Conservation (phyloP, 2,113 vertebrate genomes). For the Nothocercus julius region DNA sequence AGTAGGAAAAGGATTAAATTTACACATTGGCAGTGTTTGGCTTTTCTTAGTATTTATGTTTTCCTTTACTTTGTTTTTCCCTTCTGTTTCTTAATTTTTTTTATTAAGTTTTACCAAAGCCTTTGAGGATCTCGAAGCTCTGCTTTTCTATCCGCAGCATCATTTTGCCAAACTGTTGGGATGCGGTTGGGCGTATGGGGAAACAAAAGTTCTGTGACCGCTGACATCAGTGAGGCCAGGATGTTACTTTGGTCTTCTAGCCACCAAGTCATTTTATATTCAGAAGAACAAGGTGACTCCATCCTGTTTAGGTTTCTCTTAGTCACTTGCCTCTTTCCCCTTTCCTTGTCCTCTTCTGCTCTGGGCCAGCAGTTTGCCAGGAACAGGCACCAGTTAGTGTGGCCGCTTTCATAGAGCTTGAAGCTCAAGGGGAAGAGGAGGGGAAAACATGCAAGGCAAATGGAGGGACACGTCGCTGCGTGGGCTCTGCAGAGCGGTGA, state of each 20-base stretch:
- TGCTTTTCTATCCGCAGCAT: background rate
- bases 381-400: background rate
- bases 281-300: background rate
- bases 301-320: background rate
- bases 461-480: accelerated
- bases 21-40: background rate
- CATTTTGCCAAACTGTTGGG: background rate
- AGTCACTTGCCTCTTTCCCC: background rate
- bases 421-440: background rate
- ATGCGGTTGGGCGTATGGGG: background rate
- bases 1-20: background rate
- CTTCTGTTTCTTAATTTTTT: background rate
- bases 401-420: accelerated
- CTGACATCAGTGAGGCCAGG: background rate
- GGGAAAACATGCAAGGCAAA: background rate
- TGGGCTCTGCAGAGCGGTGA: background rate
- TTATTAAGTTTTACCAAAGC: background rate
- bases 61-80: background rate
- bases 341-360: background rate
- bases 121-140: background rate
- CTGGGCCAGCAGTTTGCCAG: background rate
- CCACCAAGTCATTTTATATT: background rate
- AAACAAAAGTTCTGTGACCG: background rate
- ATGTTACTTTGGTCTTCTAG: background rate
- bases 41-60: background rate